A percentile compares a stretch with the other conserved stretches of the same genome.
Conservation (phyloP, 2,888 invertebrate genomes). For the Branchipolynoe longqiensis region DNA sequence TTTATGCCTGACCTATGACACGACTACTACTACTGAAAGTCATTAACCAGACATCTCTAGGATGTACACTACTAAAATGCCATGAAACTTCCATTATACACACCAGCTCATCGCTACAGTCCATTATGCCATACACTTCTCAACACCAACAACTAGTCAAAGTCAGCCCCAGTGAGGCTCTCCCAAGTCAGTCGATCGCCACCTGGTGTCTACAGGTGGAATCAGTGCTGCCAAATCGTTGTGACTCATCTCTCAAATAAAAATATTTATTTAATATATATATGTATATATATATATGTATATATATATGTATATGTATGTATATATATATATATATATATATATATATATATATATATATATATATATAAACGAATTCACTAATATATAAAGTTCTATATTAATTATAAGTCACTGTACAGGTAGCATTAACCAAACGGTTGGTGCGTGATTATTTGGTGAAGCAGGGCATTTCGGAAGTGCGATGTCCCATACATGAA, state of each 20-base stretch:
- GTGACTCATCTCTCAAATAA: neutral
- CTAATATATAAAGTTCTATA: too few species aligned
- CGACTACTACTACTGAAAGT: neutral
- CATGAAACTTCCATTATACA: neutral
- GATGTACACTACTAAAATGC: neutral
- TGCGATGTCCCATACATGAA: too few species aligned
- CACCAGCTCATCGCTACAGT: neutral
- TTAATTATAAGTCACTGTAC: too few species aligned
- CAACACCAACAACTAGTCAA: neutral
- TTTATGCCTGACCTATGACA: neutral
- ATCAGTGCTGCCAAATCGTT: conserved; percentile 26
- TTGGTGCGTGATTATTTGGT: too few species aligned
- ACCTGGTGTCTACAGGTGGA: neutral
- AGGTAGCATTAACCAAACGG: too few species aligned
- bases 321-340: too few species aligned
- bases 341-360: too few species aligned
- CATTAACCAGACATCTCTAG: neutral
- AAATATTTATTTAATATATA: too few species aligned
- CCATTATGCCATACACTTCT: neutral
- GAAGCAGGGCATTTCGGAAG: too few species aligned
- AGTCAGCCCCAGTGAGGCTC: neutral
- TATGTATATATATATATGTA: too few species aligned
- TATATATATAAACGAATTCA: too few species aligned
- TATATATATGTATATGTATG: too few species aligned
- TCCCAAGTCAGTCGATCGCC: neutral